Percentiles rank a stretch among this genome's conserved stretches.
phyloP scores from a whole-genome alignment of 2,113 vertebrate species.

The Okapia johnstoni region DNA sequence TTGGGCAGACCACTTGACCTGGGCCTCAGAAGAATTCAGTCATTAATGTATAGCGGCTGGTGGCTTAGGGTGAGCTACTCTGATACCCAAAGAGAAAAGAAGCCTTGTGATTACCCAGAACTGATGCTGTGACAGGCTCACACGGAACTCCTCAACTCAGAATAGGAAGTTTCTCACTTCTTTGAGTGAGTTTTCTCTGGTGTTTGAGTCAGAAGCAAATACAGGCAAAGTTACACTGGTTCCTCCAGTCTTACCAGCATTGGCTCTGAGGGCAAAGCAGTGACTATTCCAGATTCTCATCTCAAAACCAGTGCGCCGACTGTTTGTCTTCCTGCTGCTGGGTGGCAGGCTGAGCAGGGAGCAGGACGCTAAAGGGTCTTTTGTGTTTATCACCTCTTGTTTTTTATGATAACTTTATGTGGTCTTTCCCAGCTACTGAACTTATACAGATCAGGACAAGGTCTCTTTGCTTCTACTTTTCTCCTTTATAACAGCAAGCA shows the following conservation, averaged over 20 bases:
- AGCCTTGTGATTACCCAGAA: neutral
- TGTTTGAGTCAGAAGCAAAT: neutral
- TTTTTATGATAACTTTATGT: neutral
- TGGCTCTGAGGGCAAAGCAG: neutral
- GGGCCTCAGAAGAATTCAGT: neutral
- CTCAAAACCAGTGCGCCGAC: neutral
- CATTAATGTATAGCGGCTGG: neutral
- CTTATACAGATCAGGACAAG: neutral
- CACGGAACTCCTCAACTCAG: neutral
- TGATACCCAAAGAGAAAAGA: neutral
- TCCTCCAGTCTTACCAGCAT: neutral
- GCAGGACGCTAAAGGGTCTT: neutral
- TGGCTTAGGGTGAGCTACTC: neutral
- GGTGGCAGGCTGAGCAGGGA: neutral
- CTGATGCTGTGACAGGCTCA: neutral
- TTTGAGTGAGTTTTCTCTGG: neutral
- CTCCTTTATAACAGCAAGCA: neutral
- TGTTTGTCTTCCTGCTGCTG: neutral
- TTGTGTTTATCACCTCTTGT: neutral
- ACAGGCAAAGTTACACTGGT: neutral
- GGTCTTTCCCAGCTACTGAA: constrained; percentile 14
- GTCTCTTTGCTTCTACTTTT: constrained; percentile 23
- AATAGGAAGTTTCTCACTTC: neutral
- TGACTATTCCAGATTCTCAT: neutral
- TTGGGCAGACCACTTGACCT: neutral